A percentile compares a stretch with the other conserved stretches of the same genome.
These are phyloP conservation scores for Planococcus citri DNA, from an alignment of 1,140 invertebrate genomes.

Conservation along the genomic window DNA sequence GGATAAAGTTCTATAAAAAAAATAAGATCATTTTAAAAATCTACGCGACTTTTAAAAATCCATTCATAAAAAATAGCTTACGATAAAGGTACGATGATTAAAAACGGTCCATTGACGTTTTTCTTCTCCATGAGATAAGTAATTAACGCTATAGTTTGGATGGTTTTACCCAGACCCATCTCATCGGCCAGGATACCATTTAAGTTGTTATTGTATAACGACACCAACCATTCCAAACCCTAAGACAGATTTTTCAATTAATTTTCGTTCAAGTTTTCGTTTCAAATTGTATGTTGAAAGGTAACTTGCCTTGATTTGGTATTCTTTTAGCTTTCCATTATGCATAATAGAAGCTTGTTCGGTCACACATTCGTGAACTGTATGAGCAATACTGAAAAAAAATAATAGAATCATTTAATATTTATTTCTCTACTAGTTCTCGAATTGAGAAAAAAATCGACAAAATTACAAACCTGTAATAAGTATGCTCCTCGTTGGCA, in stretches of 20 bases:
- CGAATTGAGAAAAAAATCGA: background rate
- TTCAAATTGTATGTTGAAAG: background rate
- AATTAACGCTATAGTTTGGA: slow-evolving; percentile 88
- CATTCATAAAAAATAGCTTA: background rate
- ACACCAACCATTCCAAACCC: slow-evolving; percentile 96
- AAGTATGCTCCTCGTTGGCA: slow-evolving; percentile 59
- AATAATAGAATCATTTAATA: background rate
- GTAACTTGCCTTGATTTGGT: slow-evolving; percentile 67
- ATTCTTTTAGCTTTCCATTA: slow-evolving; percentile 88
- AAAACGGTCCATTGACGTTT: slow-evolving; percentile 90
- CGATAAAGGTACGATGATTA: slow-evolving; percentile 95
- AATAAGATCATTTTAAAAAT: too few relatives aligned
- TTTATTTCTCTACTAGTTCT: too few relatives aligned
- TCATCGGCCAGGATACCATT: slow-evolving; percentile 95
- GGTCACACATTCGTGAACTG: slow-evolving; percentile 79
- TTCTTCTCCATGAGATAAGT: slow-evolving; percentile 98
- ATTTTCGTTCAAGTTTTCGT: too few relatives aligned
- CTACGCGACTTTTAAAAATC: too few relatives aligned
- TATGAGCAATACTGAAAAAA: slow-evolving; percentile 72
- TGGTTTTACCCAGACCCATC: slow-evolving; percentile 96
- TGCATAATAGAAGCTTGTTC: slow-evolving; percentile 88
- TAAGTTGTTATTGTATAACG: slow-evolving; percentile 95
- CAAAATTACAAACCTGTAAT: slow-evolving; percentile 56
- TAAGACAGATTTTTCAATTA: background rate
- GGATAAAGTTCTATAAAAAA: slow-evolving; percentile 74